phyloP scores from a whole-genome alignment of 2,113 vertebrate species.

The Orthonyx spaldingii region DNA sequence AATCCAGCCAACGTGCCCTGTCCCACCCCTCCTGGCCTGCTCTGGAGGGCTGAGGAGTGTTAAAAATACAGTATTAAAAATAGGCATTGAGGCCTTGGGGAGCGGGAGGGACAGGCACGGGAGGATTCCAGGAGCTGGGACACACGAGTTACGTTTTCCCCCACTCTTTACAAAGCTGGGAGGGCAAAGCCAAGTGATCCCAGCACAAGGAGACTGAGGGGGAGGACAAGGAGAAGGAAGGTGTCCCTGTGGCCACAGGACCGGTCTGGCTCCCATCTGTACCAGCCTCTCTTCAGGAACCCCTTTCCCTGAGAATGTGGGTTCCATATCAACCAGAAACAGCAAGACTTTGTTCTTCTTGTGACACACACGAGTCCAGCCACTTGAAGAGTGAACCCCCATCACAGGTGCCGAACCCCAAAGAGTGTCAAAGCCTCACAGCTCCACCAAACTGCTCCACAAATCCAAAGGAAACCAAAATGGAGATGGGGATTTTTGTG shows the following conservation, averaged over 20 bases:
- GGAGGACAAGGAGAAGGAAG: neutral
- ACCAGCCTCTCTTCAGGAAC: neutral
- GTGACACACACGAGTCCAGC: rapidly evolving
- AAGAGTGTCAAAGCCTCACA: neutral
- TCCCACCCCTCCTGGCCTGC: neutral
- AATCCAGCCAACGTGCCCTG: rapidly evolving
- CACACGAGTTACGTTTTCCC: neutral
- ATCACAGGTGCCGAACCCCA: neutral
- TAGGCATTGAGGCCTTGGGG: neutral
- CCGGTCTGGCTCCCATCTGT: rapidly evolving
- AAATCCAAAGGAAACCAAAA: neutral
- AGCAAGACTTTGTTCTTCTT: rapidly evolving
- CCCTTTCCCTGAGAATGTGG: neutral
- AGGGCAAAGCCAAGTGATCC: neutral
- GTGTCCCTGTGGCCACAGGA: rapidly evolving
- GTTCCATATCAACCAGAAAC: neutral
- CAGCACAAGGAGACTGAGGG: neutral
- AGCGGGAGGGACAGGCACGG: rapidly evolving
- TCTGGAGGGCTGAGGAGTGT: neutral
- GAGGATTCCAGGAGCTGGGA: neutral
- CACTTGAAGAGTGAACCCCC: neutral
- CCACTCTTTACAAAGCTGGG: neutral
- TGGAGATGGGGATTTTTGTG: neutral
- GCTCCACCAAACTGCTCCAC: too few species aligned
- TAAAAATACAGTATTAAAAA: neutral